These are phyloP conservation scores for Phrynocephalus forsythii DNA, from an alignment of 2,797 vertebrate genomes.

Conservation along the genomic window DNA sequence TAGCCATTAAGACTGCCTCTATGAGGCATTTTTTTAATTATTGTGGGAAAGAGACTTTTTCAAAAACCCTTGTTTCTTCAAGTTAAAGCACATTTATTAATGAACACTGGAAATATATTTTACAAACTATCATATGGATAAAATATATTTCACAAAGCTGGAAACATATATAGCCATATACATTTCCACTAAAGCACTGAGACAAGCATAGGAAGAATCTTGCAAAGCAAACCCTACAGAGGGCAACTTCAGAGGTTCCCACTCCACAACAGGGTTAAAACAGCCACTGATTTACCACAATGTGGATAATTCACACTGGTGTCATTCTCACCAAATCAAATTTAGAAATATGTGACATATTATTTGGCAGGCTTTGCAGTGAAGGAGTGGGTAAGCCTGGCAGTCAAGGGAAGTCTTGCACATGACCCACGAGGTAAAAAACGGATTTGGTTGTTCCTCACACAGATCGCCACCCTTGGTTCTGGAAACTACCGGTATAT, in stretches of 20 bases:
- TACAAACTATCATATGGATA: background rate
- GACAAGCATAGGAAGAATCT: background rate
- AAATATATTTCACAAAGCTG: background rate
- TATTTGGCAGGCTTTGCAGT: background rate
- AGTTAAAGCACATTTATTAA: background rate
- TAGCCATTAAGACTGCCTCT: background rate
- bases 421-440: background rate
- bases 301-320: background rate
- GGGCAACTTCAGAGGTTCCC: background rate
- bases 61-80: too few relatives aligned
- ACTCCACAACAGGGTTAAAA: background rate
- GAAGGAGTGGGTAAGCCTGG: background rate
- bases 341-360: accelerated
- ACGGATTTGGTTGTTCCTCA: too few relatives aligned
- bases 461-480: too few relatives aligned
- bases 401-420: background rate
- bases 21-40: background rate
- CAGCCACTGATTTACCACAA: background rate
- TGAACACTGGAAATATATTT: background rate
- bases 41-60: background rate
- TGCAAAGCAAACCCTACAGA: background rate
- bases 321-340: background rate
- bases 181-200: background rate
- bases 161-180: background rate
- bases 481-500: too few relatives aligned